Evolutionary conservation across 2,888 invertebrate species (phyloP).

Genomic region (Trichopria drosophilae): DNA sequence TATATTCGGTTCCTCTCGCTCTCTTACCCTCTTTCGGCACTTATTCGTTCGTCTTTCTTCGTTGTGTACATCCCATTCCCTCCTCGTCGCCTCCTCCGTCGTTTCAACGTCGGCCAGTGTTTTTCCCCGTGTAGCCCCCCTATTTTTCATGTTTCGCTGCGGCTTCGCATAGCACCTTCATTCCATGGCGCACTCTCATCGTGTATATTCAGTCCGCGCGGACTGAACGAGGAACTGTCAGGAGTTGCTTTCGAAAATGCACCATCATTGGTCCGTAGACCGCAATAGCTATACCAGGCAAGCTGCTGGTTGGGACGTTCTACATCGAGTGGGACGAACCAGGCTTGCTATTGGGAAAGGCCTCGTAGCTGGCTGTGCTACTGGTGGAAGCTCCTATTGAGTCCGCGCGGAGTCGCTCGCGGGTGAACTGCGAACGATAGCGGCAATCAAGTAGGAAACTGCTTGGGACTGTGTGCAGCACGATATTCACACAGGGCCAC

Average conservation of each 20-base stretch:
- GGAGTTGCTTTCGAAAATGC: constrained; percentile 30
- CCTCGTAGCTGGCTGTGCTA: too few relatives aligned
- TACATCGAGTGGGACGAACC: constrained; percentile 31
- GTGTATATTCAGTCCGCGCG: constrained; percentile 13
- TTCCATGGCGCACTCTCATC: constrained; percentile 45
- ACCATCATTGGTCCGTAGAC: constrained; percentile 19
- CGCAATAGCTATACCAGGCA: too few relatives aligned
- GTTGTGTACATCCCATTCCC: too few relatives aligned
- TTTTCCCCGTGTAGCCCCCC: constrained; percentile 58
- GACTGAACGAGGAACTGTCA: constrained; percentile 22
- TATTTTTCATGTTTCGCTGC: constrained; percentile 60
- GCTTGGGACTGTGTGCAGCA: constrained; percentile 57
- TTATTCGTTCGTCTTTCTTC: constrained; percentile 33
- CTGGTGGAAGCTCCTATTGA: too few relatives aligned
- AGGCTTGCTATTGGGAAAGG: too few relatives aligned
- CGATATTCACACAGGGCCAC: constrained; percentile 55
- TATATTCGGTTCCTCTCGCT: constrained; percentile 34
- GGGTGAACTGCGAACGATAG: constrained; percentile 53
- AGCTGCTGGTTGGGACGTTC: constrained; percentile 30
- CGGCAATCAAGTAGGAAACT: constrained; percentile 60
- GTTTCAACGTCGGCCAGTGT: constrained; percentile 46
- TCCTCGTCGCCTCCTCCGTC: constrained; percentile 35
- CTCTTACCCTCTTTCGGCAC: constrained; percentile 13
- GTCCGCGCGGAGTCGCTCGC: constrained; percentile 51
- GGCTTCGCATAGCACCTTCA: constrained; percentile 59